Evolutionary conservation across 2,888 invertebrate genomes (phyloP).

Genomic region (Abrostola triplasia): DNA sequence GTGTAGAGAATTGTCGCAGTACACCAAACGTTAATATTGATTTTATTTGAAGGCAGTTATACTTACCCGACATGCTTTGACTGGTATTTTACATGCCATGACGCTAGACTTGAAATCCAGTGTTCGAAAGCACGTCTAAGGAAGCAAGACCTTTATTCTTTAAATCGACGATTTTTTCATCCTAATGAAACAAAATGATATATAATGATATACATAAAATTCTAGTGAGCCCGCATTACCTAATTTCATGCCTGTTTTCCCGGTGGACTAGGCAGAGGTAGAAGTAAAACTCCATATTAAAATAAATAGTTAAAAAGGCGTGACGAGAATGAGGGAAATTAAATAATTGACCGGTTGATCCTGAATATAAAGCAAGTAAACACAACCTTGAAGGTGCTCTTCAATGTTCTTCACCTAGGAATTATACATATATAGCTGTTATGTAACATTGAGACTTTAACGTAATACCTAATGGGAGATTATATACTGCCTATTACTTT

Average conservation of each 20-base stretch:
- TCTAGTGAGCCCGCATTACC: too few relatives aligned
- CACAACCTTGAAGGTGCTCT: too few relatives aligned
- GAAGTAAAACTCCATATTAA: too few relatives aligned
- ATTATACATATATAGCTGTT: too few relatives aligned
- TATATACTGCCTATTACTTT: background rate
- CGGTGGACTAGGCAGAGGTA: too few relatives aligned
- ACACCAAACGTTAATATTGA: slow-evolving; percentile 29
- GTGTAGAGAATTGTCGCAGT: background rate
- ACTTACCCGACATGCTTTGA: slow-evolving; percentile 22
- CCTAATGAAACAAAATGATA: background rate
- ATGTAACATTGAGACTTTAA: background rate
- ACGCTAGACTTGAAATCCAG: slow-evolving; percentile 7
- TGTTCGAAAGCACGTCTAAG: background rate
- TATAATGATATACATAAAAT: too few relatives aligned
- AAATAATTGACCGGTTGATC: too few relatives aligned
- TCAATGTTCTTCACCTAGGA: too few relatives aligned
- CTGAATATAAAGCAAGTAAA: too few relatives aligned
- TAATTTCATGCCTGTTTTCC: too few relatives aligned
- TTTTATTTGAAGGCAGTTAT: slow-evolving; percentile 24
- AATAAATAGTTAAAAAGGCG: too few relatives aligned
- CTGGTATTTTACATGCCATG: slow-evolving; percentile 16
- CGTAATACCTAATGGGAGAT: background rate
- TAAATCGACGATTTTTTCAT: background rate
- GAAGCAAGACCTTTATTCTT: background rate
- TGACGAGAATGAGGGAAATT: too few relatives aligned